These are phyloP conservation scores for Drosophila ficusphila DNA, from an alignment of 1,140 invertebrate genomes.

Conservation along the genomic window DNA sequence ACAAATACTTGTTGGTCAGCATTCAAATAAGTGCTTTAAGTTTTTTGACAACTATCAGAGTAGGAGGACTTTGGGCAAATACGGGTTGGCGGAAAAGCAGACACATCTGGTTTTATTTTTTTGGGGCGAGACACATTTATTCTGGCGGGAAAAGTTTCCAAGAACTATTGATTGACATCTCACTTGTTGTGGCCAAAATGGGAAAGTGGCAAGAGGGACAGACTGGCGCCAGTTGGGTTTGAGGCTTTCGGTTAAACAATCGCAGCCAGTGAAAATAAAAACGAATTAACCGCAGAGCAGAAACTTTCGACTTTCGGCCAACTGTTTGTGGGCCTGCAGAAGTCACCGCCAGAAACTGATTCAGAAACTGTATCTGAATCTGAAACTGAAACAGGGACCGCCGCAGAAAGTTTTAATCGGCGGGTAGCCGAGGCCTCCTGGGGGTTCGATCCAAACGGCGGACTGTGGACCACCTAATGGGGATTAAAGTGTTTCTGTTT, in stretches of 20 bases:
- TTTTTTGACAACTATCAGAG: background rate
- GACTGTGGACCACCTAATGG: conserved; percentile 17
- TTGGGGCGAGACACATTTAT: conserved; percentile 2
- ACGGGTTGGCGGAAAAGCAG: background rate
- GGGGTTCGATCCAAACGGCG: background rate
- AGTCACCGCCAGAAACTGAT: conserved; percentile 12
- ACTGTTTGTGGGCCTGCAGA: conserved; percentile 19
- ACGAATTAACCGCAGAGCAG: conserved; percentile 39
- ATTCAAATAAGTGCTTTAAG: background rate
- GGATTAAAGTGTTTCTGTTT: conserved; percentile 34
- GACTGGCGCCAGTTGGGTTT: conserved; percentile 39
- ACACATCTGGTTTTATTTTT: background rate
- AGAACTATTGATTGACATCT: conserved; percentile 41
- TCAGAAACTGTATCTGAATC: conserved; percentile 1
- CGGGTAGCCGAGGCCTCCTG: conserved; percentile 1
- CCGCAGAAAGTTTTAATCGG: conserved; percentile 48
- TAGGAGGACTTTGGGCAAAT: background rate
- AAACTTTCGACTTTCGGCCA: conserved; percentile 35
- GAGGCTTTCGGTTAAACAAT: conserved; percentile 30
- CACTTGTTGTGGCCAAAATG: conserved; percentile 29
- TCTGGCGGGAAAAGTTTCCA: background rate
- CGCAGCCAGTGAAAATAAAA: conserved; percentile 24
- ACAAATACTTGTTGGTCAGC: background rate
- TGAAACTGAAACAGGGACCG: conserved; percentile 6
- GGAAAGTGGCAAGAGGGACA: background rate